Evolutionary conservation across 1,140 invertebrate genomes (phyloP), one percentile per base, ranked within the genome.

Genomic region (Drosophila quadrilineata): DNA sequence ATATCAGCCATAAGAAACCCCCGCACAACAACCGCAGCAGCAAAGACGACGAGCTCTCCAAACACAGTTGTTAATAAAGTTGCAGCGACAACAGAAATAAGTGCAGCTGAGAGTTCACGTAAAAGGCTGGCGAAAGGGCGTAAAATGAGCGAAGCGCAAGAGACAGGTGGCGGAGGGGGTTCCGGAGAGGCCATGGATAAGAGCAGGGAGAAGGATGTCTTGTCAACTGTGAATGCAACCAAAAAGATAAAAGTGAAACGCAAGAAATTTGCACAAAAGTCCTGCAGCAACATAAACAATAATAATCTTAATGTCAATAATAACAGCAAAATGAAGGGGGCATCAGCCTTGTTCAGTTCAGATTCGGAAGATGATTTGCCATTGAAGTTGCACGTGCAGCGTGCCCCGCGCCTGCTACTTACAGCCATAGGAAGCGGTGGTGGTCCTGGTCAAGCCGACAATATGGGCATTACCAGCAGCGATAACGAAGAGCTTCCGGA

Each of bases 401-500:
- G 87, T 21, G 87, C 87, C 3, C 87, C 87, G 3, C 71, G 87
- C 3, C 9, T 88, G 14, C 53, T 88, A 2, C 54, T 88, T 0
- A 88, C 87, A 8, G 82, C 87, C 6, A 88, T 88, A 14, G 40
- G 56, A 65, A 21, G 40, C 49, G 19, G 57, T 31, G 45, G 24
- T 1, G 33, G 64, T 1, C 66, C 76, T n/a, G 67, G 66, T 0
- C 52, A 58, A 12, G 54, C 60, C 36, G 79, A 88, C 24, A 41
- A 86, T 33, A 84, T 88, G 38, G 86, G 93, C 43, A 71, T 85
- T 6, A 93, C 93, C 2, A 92, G 92, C 59, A 94, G 93, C 76
- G 93, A 94, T 89, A 93, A 93, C 90, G 79, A 95, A 88, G 73
- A 94, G 88, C 86, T 94, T 29, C 92, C 93, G 48, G 93, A 93